Evolutionary conservation across 2,797 vertebrate genomes (phyloP).

Genomic region (Scyliorhinus canicula): DNA sequence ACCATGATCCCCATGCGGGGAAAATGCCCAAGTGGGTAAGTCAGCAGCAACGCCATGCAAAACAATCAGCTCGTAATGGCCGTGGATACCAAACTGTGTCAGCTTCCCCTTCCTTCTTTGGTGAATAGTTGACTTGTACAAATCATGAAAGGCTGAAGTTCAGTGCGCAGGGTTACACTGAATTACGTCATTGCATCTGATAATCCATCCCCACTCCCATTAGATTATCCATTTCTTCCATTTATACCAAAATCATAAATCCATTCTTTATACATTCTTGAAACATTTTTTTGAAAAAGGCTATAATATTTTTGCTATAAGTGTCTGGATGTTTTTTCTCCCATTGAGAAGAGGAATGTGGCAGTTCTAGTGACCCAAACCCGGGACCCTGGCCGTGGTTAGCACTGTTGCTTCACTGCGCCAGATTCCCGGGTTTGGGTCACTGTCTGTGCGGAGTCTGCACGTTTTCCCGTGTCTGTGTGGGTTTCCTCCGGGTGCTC

Average conservation of each 20-base stretch:
- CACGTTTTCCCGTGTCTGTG: too few relatives aligned
- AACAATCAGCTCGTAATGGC: not conserved
- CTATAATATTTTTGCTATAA: not conserved
- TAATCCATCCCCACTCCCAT: too few relatives aligned
- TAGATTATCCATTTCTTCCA: not conserved
- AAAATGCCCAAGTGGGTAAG: conserved; percentile 88
- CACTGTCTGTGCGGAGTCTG: too few relatives aligned
- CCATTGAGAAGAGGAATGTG: not conserved
- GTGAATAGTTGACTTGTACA: not conserved
- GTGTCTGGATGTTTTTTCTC: not conserved
- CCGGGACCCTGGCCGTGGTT: too few relatives aligned
- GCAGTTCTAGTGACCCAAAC: too few relatives aligned
- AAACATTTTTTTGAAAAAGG: too few relatives aligned
- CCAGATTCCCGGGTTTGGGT: too few relatives aligned
- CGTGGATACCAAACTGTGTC: not conserved
- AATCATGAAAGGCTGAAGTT: not conserved
- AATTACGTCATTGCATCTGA: not conserved
- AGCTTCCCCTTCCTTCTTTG: too few relatives aligned
- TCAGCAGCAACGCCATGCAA: not conserved
- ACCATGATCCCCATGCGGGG: conserved; percentile 80
- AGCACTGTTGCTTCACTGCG: too few relatives aligned
- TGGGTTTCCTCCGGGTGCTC: too few relatives aligned
- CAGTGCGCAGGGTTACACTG: not conserved
- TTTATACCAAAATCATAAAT: not conserved
- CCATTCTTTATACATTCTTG: not conserved